Base-by-base conservation (phyloP, 2,113 vertebrate species). In the Cyphomyrus plagiostoma region DNA sequence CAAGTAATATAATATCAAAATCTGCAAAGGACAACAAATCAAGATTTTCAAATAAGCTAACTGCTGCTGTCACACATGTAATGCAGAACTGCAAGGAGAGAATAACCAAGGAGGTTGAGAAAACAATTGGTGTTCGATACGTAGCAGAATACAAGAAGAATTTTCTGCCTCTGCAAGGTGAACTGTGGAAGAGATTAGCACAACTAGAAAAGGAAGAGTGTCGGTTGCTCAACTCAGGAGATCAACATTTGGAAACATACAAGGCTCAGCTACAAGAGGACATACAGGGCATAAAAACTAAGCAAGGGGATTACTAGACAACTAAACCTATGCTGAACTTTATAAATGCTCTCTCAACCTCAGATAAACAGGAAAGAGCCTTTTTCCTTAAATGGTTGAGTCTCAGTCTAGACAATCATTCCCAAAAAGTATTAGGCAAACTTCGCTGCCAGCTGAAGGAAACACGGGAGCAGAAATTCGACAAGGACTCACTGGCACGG, bases 351-450 rank as follows among this genome's bases (percentile, higher is more conserved):
- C 2, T 92, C 23, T 80, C 62, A 11, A 21, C 26, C 4, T 89
- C 91, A 80, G 11, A 17, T n/a, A 26, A 6, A 70, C 9, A 26
- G 62, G 90, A 91, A 13, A 62, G 92, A 0, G 53, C 26, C 5
- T 91, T 89, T 90, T 93, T 93, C 82, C 90, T 94, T 15, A 92
- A 92, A 87, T 93, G 92, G 93, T 15, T 94, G 90, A 92, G 91
- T 88, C 91, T 93, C 4, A 88, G 83, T 30, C 50, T 94, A n/a
- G 92, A 94, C 0, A 45, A 91, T 30, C 35, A 1, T 21, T 86
- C 93, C 15, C n/a, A 56, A n/a, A n/a, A 91, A 0, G 23, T 92
- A 92, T 88, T 89, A 89, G 88, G 26, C 80, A 0, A 30, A 10
- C 50, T 83, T 23, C 89, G 80, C 0, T 3, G 10, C 11, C 23